phyloP scores from a whole-genome alignment of 2,888 invertebrate species.

The Drosophila longiperda region DNA sequence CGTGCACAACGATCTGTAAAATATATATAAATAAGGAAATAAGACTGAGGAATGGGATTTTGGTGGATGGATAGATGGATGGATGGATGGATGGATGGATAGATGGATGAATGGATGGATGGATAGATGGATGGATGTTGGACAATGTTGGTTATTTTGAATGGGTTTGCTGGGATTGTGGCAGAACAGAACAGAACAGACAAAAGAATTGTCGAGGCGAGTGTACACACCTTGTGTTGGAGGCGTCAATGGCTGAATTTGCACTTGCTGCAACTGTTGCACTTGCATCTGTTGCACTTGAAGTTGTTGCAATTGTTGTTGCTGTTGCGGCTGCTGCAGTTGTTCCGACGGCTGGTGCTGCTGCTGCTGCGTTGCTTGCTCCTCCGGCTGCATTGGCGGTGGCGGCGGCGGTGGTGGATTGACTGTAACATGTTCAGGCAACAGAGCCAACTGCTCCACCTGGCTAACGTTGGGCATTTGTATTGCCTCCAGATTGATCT shows the following conservation, averaged over 20 bases:
- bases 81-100: constrained; percentile 3
- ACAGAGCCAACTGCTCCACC: constrained; percentile 48
- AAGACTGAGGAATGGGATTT: constrained; percentile 21
- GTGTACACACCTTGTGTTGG: constrained; percentile 74
- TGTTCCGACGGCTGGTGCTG: constrained; percentile 33
- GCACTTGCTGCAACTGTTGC: constrained; percentile 18
- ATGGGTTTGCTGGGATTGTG: constrained; percentile 24
- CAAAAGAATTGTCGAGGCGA: constrained; percentile 17
- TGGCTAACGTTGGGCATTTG: constrained; percentile 85
- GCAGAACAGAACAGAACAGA: constrained; percentile 42
- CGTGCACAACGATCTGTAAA: constrained; percentile 75
- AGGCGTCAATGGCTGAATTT: constrained; percentile 24
- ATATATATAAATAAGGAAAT: constrained; percentile 52
- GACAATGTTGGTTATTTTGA: constrained; percentile 4
- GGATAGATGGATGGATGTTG: constrained; percentile 1
- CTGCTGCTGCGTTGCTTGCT: constrained; percentile 40
- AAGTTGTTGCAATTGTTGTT: constrained; percentile 26
- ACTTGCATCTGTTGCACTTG: constrained; percentile 30
- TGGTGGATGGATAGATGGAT: background rate
- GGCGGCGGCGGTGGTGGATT: constrained; percentile 70
- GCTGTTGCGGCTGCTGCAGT: constrained; percentile 18
- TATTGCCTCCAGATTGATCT: constrained; percentile 87
- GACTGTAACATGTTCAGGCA: constrained; percentile 56
- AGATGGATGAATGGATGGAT: background rate
- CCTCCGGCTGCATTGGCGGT: constrained; percentile 57